Conservation (phyloP, 2,113 vertebrate species). For the Columbina picui region DNA sequence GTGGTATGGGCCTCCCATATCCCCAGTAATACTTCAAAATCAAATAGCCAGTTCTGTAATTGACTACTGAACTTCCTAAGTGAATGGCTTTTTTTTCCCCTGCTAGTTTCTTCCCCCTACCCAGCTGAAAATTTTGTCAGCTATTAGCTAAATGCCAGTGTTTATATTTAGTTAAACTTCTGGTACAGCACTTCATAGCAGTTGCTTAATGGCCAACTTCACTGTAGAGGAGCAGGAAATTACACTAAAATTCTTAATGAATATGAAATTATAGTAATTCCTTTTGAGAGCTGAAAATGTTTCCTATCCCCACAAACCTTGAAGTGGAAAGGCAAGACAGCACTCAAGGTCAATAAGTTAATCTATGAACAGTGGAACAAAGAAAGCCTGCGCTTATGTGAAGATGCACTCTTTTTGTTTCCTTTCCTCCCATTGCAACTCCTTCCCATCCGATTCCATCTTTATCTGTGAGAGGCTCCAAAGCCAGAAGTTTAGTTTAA, state of each 20-base stretch:
- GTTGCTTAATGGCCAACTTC: neutral
- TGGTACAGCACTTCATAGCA: neutral
- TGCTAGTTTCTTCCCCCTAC: neutral
- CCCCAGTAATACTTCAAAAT: neutral
- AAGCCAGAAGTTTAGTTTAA: neutral
- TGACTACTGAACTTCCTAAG: neutral
- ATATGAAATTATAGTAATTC: neutral
- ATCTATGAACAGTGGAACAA: neutral
- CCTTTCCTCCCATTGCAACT: neutral
- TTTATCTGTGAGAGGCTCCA: neutral
- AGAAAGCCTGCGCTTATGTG: neutral
- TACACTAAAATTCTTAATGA: neutral
- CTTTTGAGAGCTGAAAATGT: neutral
- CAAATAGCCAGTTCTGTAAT: neutral
- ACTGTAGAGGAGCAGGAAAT: neutral
- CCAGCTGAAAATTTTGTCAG: neutral
- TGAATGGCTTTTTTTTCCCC: neutral
- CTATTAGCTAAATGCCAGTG: neutral
- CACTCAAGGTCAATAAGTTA: neutral
- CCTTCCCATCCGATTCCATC: rapidly evolving
- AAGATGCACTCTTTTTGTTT: neutral
- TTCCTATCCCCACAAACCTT: neutral
- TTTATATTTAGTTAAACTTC: neutral
- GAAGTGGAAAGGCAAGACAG: neutral
- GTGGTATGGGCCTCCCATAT: neutral